A percentile compares a stretch with the other conserved stretches of the same genome.
These are phyloP conservation scores for Oligia latruncula DNA, from an alignment of 2,888 invertebrate genomes.

Conservation along the genomic window DNA sequence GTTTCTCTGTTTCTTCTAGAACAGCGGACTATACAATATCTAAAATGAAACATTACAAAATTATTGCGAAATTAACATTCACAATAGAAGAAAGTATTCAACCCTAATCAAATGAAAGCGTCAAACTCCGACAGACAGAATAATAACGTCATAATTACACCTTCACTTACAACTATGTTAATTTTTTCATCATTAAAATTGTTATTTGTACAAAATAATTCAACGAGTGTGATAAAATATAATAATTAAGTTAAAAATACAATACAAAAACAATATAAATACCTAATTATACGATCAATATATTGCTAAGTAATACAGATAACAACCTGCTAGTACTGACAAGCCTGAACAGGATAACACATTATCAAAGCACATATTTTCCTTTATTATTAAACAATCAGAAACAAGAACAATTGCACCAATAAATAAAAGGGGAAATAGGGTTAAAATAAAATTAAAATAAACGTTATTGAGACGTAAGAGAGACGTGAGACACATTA, in stretches of 20 bases:
- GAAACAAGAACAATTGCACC: conserved; percentile 80
- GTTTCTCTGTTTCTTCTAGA: conserved; percentile 79
- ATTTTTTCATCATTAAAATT: conserved; percentile 83
- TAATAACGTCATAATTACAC: conserved; percentile 67
- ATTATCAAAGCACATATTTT: conserved; percentile 72
- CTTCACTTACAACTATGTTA: conserved; percentile 84
- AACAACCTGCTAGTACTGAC: conserved; percentile 76
- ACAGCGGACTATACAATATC: conserved; percentile 66
- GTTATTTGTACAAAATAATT: conserved; percentile 90
- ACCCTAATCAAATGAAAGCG: conserved; percentile 63
- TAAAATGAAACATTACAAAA: conserved; percentile 68
- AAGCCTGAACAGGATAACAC: conserved; percentile 74
- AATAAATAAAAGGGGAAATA: conserved; percentile 77
- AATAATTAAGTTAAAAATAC: conserved; percentile 85
- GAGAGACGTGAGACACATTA: conserved; percentile 50
- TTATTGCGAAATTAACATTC: conserved; percentile 58
- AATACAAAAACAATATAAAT: conserved; percentile 86
- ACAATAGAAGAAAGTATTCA: conserved; percentile 61
- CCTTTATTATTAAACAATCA: conserved; percentile 71
- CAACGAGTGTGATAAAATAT: conserved; percentile 89
- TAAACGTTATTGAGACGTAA: conserved; percentile 49
- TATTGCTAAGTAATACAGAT: conserved; percentile 77
- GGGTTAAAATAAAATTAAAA: conserved; percentile 38
- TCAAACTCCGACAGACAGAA: conserved; percentile 62
- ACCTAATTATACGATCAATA: conserved; percentile 74